Percentiles rank a stretch among this genome's conserved stretches.
Conservation (phyloP, 2,888 invertebrate species). For the Parascotia fuliginaria region DNA sequence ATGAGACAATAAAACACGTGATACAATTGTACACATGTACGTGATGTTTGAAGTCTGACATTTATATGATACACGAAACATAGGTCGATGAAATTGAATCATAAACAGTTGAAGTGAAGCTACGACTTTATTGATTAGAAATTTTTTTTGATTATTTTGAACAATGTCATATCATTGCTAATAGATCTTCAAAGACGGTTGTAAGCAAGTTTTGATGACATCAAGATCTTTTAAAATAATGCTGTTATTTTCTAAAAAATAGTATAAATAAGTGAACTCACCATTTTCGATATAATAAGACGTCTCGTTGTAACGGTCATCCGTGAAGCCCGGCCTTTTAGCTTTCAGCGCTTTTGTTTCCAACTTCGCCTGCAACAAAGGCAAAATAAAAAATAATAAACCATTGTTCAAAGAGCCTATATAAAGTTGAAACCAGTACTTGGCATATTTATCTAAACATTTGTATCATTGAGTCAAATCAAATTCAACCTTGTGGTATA, state of each 20-base stretch:
- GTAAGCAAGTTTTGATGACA: too few species aligned
- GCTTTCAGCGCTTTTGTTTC: constrained; percentile 96
- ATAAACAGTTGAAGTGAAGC: too few species aligned
- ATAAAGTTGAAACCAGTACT: constrained; percentile 27
- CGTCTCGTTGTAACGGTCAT: constrained; percentile 97
- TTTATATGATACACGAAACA: too few species aligned
- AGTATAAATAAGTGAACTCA: constrained; percentile 74
- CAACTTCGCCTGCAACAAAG: constrained; percentile 92
- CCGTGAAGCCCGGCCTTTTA: constrained; percentile 95
- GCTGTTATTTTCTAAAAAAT: background rate
- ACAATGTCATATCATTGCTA: too few species aligned
- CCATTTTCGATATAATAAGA: constrained; percentile 98
- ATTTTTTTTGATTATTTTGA: too few species aligned
- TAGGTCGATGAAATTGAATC: too few species aligned
- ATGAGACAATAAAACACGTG: too few species aligned
- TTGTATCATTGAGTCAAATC: background rate
- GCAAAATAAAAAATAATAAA: constrained; percentile 57
- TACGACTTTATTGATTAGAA: too few species aligned
- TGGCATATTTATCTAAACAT: background rate
- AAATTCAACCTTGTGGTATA: background rate
- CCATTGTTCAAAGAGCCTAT: constrained; percentile 27
- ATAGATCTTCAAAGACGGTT: too few species aligned
- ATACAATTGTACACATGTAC: too few species aligned
- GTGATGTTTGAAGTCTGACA: too few species aligned
- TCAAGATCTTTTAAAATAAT: background rate